These are phyloP conservation scores for Nymphalis c-album DNA, from an alignment of 2,888 invertebrate genomes.

Conservation along the genomic window DNA sequence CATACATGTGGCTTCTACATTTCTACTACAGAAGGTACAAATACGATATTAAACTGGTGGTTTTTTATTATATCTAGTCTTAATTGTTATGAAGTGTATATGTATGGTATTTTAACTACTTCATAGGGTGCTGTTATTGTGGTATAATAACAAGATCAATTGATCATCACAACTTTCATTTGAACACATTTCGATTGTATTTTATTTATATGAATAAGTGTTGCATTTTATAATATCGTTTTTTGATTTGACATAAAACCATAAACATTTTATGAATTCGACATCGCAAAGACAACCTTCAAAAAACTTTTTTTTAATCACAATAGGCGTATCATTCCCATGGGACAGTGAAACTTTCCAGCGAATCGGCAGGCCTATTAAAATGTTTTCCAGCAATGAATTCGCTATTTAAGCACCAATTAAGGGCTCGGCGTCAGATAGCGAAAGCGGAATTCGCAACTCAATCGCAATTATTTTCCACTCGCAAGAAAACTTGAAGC, in stretches of 20 bases:
- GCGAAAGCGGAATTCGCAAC: slow-evolving; percentile 64
- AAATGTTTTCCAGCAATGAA: slow-evolving; percentile 52
- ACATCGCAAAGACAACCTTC: neutral
- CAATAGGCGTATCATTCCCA: slow-evolving; percentile 29
- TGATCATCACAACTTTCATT: no score
- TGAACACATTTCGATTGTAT: no score
- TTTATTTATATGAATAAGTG: no score
- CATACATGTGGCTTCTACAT: no score
- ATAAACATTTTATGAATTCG: neutral
- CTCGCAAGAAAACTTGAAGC: slow-evolving; percentile 68
- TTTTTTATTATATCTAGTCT: no score
- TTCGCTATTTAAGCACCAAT: slow-evolving; percentile 72
- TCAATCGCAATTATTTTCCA: slow-evolving; percentile 74
- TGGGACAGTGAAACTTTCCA: slow-evolving; percentile 24
- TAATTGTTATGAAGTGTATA: no score
- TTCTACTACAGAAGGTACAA: no score
- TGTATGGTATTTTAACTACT: no score
- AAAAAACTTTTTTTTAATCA: slow-evolving; percentile 6
- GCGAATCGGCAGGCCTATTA: slow-evolving; percentile 40
- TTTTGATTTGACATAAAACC: neutral
- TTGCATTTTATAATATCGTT: no score
- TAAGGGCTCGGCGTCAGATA: slow-evolving; percentile 63
- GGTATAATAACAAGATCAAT: no score
- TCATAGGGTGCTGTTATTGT: no score
- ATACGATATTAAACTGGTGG: no score